Base-by-base conservation (phyloP, 2,113 vertebrate genomes). In the Lophotis ruficrista region DNA sequence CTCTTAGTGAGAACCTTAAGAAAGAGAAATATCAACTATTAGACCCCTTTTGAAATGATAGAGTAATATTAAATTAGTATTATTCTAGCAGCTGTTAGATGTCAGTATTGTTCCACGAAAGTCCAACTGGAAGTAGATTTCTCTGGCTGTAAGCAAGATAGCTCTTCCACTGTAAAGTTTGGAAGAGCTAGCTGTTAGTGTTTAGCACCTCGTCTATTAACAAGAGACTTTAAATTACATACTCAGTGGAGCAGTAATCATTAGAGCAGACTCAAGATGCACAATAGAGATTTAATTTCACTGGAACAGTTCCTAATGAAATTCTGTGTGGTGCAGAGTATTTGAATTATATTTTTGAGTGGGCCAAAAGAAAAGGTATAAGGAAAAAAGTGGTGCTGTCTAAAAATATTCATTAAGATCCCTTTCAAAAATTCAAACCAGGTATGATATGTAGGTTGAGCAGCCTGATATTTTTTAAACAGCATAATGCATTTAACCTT, bases 231-330 rank as follows among this genome's bases (percentile, higher is more conserved):
- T 96, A 94, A 97, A 94, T 97, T 95, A 87, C 81, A 92, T 95
- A 58, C 92, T 81, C 95, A 90, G 76, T 94, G 92, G 53, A 94
- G 70, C 92, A 96, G 75, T 91, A 90, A 93, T 96, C 95, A 96
- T 90, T 94, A 96, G 45, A 89, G 65, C 53, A 91, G 87, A 70
- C 68, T 95, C 50, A 62, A 94, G 93, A 90, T 95, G 38, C 68
- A 89, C 86, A 83, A 93, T 89, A 90, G 68, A 96, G 83, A 89
- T 96, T 96, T 97, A 97, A 92, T 96, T 97, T 96, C 77, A 89
- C 57, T 92, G 85, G 78, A 94, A 89, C 45, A 31, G 50, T 91
- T 97, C 81, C 89, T 96, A 97, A 96, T 96, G 86, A 96, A 96
- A 95, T 94, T 90, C 89, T 93, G 61, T 9, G n/a, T 87, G 31